Evolutionary conservation across 2,888 invertebrate species (phyloP), one percentile per base, ranked within the genome.

Genomic region (Hipparchia semele): DNA sequence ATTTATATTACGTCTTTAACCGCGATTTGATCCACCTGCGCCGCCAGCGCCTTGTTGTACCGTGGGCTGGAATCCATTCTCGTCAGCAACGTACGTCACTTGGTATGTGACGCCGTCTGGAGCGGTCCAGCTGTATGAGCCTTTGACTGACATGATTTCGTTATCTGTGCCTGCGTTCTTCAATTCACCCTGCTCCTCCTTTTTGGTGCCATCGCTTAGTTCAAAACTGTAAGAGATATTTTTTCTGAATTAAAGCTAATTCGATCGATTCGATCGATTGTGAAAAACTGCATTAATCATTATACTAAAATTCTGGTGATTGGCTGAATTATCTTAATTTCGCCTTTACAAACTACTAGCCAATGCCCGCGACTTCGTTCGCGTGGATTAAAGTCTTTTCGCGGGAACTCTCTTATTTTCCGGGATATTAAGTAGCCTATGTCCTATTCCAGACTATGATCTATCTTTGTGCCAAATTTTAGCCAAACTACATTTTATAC

Each of bases 21-120:
- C 65, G 12, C 65, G 65, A 33, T 45, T 61, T n/a, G 46, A 7
- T 7, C 51, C 65, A 33, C 75, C 82, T 8, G 90, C 23, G 23
- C 23, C 93, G 95, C 91, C 91, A 0, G 90, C 87, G 1, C 89
- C 89, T 76, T 93, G 92, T 71, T 92, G 86, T 71, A 93, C 91
- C 71, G 86, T 86, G 1, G 95, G 91, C 73, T 90, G 90, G 88
- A 90, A 94, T 0, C 93, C 93, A 72, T 92, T 93, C 73, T 94
- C 92, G 72, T 95, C 95, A 46, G 95, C 95, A 33, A 93, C 84
- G 84, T 95, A 95, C 54, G 90, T 95, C 73, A 96, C 95, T 2
- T 92, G 91, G 83, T 96, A 96, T 0, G 87, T 88, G 49, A 92
- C 88, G 3, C 95, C 95, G 79, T 95, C 95, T 54, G 94, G 94